Base-by-base conservation (phyloP, 2,888 invertebrate species). In the Macropis europaea region DNA sequence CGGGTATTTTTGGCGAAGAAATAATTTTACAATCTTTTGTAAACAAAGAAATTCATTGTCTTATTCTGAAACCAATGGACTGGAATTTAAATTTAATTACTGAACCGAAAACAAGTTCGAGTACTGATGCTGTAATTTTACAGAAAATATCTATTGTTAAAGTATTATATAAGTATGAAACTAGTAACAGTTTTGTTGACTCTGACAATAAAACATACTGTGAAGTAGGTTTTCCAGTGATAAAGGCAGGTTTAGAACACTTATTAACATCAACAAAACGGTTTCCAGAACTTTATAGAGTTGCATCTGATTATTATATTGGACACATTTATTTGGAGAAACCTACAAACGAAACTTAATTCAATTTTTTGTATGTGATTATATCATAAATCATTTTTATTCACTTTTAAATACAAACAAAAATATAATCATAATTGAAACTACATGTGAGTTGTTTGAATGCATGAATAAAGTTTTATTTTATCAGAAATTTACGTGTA, bases 131-230 rank as follows among this genome's bases (percentile, higher is more conserved):
- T 3, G 48, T 87, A 28, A 63, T 52, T 53, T 75, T 89, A 26
- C 67, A 77, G 52, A 63, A 76, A 22, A 73, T 62, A 28, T 76
- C 64, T 13, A 88, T 86, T 24, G 80, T 84, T 15, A 89, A 89
- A 82, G 83, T 89, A 26, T 79, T 90, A 47, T 90, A 89, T 38
- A 86, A 84, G 43, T 87, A 87, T 66, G 84, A 84, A 11, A 85
- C 85, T 34, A 73, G 43, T 26, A 64, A 77, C 34, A 66, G 61
- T 13, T 64, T 47, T 26, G 47, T 70, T 28, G 73, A 81, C 42
- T 77, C 74, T 63, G 56, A 70, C 9, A 82, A 88, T 57, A 75
- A 74, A 5, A 85, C 82, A 43, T 83, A 83, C 42, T 84, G 85
- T 45, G 82, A 84, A 71, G 80, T 89, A 24, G 77, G 83, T 64